phyloP scores from a whole-genome alignment of 1,140 invertebrate species.

The Kradibia gibbosae region DNA sequence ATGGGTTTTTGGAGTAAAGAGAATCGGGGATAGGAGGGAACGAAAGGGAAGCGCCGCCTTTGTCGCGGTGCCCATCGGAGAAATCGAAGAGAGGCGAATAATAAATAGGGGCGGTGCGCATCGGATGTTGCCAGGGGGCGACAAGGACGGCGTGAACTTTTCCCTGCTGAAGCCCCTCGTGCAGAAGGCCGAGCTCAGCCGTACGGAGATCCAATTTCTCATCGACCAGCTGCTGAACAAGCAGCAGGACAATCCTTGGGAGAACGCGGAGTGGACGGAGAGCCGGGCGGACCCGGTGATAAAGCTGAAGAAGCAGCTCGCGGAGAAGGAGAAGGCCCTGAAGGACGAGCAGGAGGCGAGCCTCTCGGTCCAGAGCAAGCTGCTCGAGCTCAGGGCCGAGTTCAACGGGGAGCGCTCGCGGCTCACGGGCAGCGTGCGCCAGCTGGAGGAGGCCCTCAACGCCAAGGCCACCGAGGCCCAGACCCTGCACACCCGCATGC shows the following conservation, averaged over 20 bases:
- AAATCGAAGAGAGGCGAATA: background rate
- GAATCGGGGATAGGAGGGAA: too few species aligned
- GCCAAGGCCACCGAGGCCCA: constrained; percentile 74
- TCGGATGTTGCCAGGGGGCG: constrained; percentile 70
- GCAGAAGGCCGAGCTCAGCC: constrained; percentile 84
- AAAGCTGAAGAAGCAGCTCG: constrained; percentile 88
- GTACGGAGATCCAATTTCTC: constrained; percentile 88
- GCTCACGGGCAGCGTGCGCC: constrained; percentile 73
- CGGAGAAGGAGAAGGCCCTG: constrained; percentile 84
- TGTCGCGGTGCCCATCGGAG: too few species aligned
- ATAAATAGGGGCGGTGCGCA: background rate
- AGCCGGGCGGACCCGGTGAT: constrained; percentile 88
- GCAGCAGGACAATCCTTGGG: constrained; percentile 82
- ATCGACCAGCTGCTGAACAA: constrained; percentile 91
- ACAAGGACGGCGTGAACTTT: constrained; percentile 78
- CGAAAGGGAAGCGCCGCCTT: too few species aligned
- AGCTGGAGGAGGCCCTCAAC: constrained; percentile 75
- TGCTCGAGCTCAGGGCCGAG: constrained; percentile 84
- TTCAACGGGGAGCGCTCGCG: constrained; percentile 78
- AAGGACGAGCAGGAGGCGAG: constrained; percentile 81
- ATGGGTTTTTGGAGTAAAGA: too few species aligned
- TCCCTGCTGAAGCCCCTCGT: constrained; percentile 82
- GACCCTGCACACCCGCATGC: constrained; percentile 75
- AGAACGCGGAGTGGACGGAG: constrained; percentile 89
- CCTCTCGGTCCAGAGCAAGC: constrained; percentile 79